phyloP scores from a whole-genome alignment of 2,888 invertebrate genomes.

The Rhopalosiphum nymphaeae region DNA sequence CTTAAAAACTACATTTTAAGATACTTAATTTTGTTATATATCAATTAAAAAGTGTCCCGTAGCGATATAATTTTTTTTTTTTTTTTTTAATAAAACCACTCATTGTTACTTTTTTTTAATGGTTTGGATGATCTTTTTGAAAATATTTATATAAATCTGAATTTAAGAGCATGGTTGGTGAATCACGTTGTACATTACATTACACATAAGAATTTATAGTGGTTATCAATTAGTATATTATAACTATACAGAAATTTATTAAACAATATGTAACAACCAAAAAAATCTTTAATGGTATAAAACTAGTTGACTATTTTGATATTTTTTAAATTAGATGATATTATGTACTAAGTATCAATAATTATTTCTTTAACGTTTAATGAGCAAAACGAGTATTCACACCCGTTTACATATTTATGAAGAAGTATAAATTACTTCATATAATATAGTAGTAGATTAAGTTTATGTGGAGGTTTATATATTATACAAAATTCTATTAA shows the following conservation, averaged over 20 bases:
- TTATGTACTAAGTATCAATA: neutral
- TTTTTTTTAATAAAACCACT: no score
- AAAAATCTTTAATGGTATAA: neutral
- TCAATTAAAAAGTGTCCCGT: no score
- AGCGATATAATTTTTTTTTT: no score
- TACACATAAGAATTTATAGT: neutral
- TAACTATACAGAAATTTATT: neutral
- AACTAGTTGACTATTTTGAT: neutral
- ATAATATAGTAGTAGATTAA: neutral
- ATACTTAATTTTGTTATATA: no score
- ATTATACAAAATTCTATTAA: neutral
- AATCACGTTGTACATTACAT: neutral
- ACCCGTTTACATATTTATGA: neutral
- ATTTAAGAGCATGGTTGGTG: neutral
- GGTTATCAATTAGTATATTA: neutral
- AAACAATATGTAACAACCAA: neutral
- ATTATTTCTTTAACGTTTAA: neutral
- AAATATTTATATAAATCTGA: no score
- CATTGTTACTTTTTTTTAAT: no score
- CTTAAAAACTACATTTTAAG: no score
- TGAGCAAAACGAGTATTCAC: neutral
- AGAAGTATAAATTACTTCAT: neutral
- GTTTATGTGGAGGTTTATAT: neutral
- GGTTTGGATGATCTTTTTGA: no score
- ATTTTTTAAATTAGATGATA: neutral